A percentile compares a stretch with the other conserved stretches of the same genome.
Evolutionary conservation across 1,140 invertebrate genomes (phyloP).

Genomic region (Lepidotrigona ventralis): DNA sequence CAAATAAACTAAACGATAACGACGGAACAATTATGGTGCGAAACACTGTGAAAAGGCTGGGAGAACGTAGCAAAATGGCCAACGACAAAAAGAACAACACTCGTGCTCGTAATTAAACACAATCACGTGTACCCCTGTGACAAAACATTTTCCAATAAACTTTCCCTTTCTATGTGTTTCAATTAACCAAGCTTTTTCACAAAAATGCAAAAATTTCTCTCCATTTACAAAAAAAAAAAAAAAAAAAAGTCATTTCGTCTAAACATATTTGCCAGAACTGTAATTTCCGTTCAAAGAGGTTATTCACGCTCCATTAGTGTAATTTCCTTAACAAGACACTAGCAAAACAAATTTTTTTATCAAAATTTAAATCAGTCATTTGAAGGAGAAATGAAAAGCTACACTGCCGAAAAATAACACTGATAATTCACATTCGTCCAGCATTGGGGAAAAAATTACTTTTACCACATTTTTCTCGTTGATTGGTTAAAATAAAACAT

Average conservation of each 20-base stretch:
- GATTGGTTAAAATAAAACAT: not conserved
- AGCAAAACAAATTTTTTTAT: too few species aligned
- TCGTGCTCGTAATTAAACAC: constrained; percentile 18
- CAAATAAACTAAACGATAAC: not conserved
- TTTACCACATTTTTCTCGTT: not conserved
- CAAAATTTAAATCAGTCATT: not conserved
- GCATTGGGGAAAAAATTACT: not conserved
- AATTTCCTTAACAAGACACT: not conserved
- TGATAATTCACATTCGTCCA: not conserved
- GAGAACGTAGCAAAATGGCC: not conserved
- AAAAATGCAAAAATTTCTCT: constrained; percentile 4
- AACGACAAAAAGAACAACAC: not conserved
- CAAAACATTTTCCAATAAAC: constrained; percentile 18
- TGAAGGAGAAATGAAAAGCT: not conserved
- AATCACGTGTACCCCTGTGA: constrained; percentile 14
- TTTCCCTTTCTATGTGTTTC: constrained; percentile 6
- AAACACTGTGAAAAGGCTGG: not conserved
- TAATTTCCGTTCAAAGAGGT: not conserved
- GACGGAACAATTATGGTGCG: not conserved
- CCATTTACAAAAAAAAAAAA: not conserved
- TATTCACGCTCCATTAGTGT: not conserved
- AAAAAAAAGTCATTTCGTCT: not conserved
- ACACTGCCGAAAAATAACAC: not conserved
- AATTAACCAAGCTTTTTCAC: constrained; percentile 14
- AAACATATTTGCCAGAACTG: not conserved